Evolutionary conservation across 1,140 invertebrate species (phyloP), one percentile per base, ranked within the genome.

Genomic region (Portunus trituberculatus): DNA sequence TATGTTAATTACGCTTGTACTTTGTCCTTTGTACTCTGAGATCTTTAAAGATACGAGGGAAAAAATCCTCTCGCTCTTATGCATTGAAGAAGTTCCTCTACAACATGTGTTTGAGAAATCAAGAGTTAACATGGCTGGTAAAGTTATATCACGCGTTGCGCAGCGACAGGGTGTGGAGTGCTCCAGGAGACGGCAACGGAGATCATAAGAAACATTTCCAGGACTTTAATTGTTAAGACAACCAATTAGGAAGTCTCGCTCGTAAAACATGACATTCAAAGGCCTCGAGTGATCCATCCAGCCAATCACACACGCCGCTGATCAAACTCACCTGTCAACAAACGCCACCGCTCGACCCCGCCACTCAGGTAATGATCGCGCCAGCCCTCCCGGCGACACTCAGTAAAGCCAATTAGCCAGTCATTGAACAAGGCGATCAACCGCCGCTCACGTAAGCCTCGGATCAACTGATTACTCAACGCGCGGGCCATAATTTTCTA

Each of bases 321-420:
- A 76, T 76, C 67, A 76, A 76, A 76, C 67, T 76, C 67, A 76
- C 67, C 67, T 76, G 67, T 76, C 20, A 76, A 76, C 67, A 76
- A n/a, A 76, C 67, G 20, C 67, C 20, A 20, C 67, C 25, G 67
- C n/a, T 59, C 52, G 16, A 10, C 52, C 52, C 52, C 10, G 52
- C 52, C 52, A 59, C 52, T 25, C 67, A 76, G 67, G 67, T 76
- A 76, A 76, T 76, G 67, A 20, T n/a, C 67, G 20, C 67, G 67
- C 25, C n/a, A 7, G 67, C 0, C 67, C 12, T 76, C 67, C 67
- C 67, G 20, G 67, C 67, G 67, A 76, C n/a, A 76, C 67, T n/a
- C 67, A 76, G 67, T n/a, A 7, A n/a, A 76, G 67, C 67, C 67
- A 76, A 76, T 76, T 76, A 76, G 67, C 20, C n/a, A 76, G 67